Evolutionary conservation across 2,888 invertebrate species (phyloP), one percentile per base, ranked within the genome.

Genomic region (Seira ritae): DNA sequence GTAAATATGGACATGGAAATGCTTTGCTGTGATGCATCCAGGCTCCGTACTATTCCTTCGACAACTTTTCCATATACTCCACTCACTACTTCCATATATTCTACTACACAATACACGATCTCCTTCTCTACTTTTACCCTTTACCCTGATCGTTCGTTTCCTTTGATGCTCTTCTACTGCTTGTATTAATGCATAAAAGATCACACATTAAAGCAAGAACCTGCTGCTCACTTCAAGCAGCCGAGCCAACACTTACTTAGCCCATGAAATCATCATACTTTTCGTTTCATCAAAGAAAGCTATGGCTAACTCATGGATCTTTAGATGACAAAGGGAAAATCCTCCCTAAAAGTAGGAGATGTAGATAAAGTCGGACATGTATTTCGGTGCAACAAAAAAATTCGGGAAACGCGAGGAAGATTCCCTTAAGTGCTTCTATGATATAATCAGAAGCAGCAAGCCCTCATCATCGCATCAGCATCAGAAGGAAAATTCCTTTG

Each of bases 401-500:
- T 22, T 22, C 20, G 31, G 24, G 72, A n/a, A 72, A 79, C 65
- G 65, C 24, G 37, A 60, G 69, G 65, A 60, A 75, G 74, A 80
- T 80, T 75, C 75, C 80, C 80, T 80, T 80, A 80, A 80, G 80
- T 80, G 80, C 75, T 80, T 80, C 75, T 42, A 74, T 80, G 80
- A 80, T 80, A 80, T 80, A 80, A 80, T 80, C 80, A 80, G 75
- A 75, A 80, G 75, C 80, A 80, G 80, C 65, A 62, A 80, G 31
- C 80, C 70, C 80, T 80, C 80, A 80, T 80, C 80, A 74, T n/a
- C n/a, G n/a, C n/a, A n/a, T 80, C 80, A 70, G 62, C 80, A 80
- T 82, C 76, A 77, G 72, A 71, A 65, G 67, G 46, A 60, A n/a
- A 86, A 85, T 70, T 86, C 87, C 85, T 80, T 72, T 55, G 87